A percentile compares a stretch with the other conserved stretches of the same genome.
Evolutionary conservation across 2,888 invertebrate genomes (phyloP).

Genomic region (Leucoma salicis): DNA sequence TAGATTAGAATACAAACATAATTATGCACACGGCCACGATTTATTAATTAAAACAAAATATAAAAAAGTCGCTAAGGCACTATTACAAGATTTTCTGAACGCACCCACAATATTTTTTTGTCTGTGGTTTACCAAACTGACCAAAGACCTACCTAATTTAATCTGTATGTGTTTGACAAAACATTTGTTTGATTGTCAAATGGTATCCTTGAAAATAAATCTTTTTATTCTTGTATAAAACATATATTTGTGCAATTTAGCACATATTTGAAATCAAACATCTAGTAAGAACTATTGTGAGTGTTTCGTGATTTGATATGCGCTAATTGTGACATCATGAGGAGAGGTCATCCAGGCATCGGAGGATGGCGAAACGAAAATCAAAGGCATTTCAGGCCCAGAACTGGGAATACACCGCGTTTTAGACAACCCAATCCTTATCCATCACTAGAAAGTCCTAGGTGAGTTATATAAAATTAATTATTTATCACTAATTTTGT

Average conservation of each 20-base stretch:
- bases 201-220: conserved; percentile 37
- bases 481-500: conserved; percentile 10
- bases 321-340: conserved; percentile 60
- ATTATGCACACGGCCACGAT: too few species aligned
- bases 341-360: conserved; percentile 72
- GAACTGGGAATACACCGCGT: conserved; percentile 54
- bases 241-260: too few species aligned
- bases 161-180: conserved; percentile 27
- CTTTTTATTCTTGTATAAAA: too few species aligned
- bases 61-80: too few species aligned
- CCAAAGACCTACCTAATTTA: too few species aligned
- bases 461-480: conserved; percentile 41
- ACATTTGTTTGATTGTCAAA: conserved; percentile 39
- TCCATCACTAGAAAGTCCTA: conserved; percentile 43
- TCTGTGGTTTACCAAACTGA: too few species aligned
- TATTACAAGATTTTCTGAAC: conserved; percentile 14
- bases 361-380: conserved; percentile 73
- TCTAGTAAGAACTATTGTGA: not conserved
- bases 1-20: too few species aligned
- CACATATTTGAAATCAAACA: conserved; percentile 13
- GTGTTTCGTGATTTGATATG: conserved; percentile 41
- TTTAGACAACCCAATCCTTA: conserved; percentile 55
- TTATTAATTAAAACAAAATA: too few species aligned
- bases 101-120: not conserved
- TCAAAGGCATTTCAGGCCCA: conserved; percentile 66